These are phyloP conservation scores for Oryzias celebensis DNA, from an alignment of 2,113 vertebrate genomes.

Conservation along the genomic window DNA sequence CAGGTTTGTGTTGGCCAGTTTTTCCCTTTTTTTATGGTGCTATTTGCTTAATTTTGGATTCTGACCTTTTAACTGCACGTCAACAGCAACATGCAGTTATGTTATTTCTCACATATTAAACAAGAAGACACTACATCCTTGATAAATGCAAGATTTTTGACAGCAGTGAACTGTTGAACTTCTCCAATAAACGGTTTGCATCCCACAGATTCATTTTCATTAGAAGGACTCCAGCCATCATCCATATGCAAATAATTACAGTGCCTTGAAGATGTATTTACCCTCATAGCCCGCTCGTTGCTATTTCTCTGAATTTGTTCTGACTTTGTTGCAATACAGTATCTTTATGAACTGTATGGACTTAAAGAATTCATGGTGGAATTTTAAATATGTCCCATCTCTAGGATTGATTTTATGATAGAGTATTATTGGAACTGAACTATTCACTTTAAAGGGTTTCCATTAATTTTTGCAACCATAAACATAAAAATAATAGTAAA, in stretches of 20 bases:
- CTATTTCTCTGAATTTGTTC: background rate
- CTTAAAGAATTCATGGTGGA: too few relatives aligned
- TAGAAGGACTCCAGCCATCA: slow-evolving; percentile 3
- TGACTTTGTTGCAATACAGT: background rate
- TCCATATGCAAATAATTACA: background rate
- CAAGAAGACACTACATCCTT: slow-evolving; percentile 20
- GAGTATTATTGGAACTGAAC: too few relatives aligned
- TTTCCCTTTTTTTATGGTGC: too few relatives aligned
- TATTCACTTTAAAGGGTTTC: too few relatives aligned
- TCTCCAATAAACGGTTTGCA: slow-evolving; percentile 17
- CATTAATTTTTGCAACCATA: too few relatives aligned
- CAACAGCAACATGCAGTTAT: background rate
- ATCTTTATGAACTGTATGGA: background rate
- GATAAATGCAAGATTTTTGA: slow-evolving; percentile 36
- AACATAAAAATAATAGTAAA: too few relatives aligned
- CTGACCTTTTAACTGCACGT: too few relatives aligned
- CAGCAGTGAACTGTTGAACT: slow-evolving; percentile 35
- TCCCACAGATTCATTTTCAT: slow-evolving; percentile 4
- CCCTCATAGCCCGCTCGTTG: too few relatives aligned
- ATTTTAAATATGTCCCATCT: too few relatives aligned
- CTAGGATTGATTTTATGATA: too few relatives aligned
- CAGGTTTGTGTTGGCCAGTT: too few relatives aligned
- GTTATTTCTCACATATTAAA: slow-evolving; percentile 52
- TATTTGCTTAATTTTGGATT: too few relatives aligned
- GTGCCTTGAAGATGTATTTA: background rate